Percentiles rank a stretch among this genome's conserved stretches.
These are phyloP conservation scores for Coluber constrictor DNA, from an alignment of 2,797 vertebrate genomes.

Conservation along the genomic window DNA sequence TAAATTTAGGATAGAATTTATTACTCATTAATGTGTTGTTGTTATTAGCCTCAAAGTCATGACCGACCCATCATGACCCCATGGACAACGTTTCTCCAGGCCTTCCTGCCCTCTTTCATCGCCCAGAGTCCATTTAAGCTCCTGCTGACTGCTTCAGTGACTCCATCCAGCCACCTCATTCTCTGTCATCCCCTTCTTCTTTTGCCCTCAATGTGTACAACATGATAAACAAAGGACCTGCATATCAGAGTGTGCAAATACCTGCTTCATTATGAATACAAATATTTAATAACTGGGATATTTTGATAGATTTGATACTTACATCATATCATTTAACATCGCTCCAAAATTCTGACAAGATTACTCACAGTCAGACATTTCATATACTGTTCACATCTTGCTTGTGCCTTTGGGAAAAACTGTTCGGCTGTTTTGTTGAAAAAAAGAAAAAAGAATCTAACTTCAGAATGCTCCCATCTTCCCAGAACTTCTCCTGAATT, in stretches of 20 bases:
- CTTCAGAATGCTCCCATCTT: background rate
- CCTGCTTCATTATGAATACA: background rate
- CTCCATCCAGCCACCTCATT: too few relatives aligned
- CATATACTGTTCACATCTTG: slow-evolving; percentile 9
- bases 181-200: too few relatives aligned
- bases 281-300: background rate
- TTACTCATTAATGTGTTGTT: too few relatives aligned
- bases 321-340: slow-evolving; percentile 6
- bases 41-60: too few relatives aligned
- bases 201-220: background rate
- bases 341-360: background rate
- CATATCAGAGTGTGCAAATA: slow-evolving; percentile 16
- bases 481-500: background rate
- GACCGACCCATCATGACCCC: too few relatives aligned
- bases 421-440: background rate
- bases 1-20: too few relatives aligned
- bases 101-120: too few relatives aligned
- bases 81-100: too few relatives aligned
- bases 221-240: background rate
- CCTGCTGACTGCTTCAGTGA: too few relatives aligned
- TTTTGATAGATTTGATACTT: background rate
- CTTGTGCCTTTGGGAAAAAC: background rate
- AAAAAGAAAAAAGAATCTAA: background rate
- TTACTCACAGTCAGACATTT: background rate
- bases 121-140: too few relatives aligned